Conservation (phyloP, 2,113 vertebrate genomes). For the Aepyceros melampus region DNA sequence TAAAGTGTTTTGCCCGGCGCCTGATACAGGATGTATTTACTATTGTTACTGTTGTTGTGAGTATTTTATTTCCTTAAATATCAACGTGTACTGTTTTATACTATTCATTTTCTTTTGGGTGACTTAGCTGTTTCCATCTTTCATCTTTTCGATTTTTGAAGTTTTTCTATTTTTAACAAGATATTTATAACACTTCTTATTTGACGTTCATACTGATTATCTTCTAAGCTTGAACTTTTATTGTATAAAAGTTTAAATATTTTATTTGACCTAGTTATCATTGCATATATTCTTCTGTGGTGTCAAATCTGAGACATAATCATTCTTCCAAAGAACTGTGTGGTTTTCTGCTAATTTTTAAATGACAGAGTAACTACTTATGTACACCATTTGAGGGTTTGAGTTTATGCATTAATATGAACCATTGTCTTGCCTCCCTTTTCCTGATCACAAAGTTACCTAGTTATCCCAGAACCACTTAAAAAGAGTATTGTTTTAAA, state of each 20-base stretch:
- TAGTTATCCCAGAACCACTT: not conserved
- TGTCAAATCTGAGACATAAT: not conserved
- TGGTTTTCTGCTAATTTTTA: not conserved
- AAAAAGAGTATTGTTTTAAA: not conserved
- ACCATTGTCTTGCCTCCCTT: not conserved
- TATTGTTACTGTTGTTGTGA: not conserved
- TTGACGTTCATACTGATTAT: not conserved
- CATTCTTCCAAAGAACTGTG: not conserved
- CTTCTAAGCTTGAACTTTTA: not conserved
- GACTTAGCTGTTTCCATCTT: not conserved
- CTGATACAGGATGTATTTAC: not conserved
- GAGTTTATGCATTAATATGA: not conserved
- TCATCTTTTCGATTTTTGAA: not conserved
- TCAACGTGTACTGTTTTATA: not conserved
- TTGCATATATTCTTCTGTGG: not conserved
- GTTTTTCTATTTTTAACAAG: not conserved
- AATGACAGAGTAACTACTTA: not conserved
- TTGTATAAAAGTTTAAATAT: not conserved
- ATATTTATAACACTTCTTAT: not conserved
- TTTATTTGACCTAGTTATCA: not conserved
- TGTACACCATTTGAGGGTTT: not conserved
- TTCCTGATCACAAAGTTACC: not conserved
- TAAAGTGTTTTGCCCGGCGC: not conserved
- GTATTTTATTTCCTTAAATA: not conserved
- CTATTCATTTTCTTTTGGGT: not conserved